phyloP scores from a whole-genome alignment of 2,113 vertebrate species.

The Pholis gunnellus region DNA sequence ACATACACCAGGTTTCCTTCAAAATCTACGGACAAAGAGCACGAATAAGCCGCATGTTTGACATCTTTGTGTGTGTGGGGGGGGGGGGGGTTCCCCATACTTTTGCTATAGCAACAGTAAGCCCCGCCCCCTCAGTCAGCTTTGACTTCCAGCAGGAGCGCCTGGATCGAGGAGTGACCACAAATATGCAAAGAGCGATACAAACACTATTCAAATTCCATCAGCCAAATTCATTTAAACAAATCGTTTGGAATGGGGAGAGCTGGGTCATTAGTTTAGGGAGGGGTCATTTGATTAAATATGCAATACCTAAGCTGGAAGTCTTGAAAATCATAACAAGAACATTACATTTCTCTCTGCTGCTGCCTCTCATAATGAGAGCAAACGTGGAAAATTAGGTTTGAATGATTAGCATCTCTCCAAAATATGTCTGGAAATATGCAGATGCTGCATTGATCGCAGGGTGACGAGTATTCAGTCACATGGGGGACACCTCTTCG shows the following conservation, averaged over 20 bases:
- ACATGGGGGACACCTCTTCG: background rate
- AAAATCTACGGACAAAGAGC: slow-evolving; percentile 26
- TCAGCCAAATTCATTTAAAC: slow-evolving; percentile 71
- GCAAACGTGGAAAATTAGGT: background rate
- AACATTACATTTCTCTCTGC: background rate
- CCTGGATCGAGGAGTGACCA: slow-evolving; percentile 10
- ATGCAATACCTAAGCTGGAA: background rate
- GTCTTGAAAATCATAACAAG: background rate
- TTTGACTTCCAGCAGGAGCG: background rate
- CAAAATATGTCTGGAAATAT: background rate
- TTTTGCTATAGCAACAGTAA: background rate
- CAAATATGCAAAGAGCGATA: slow-evolving; percentile 77
- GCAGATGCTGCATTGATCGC: background rate
- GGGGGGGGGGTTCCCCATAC: background rate
- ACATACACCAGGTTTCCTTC: slow-evolving; percentile 43
- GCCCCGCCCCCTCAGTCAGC: background rate
- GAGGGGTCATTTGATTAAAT: background rate
- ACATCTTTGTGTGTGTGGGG: slow-evolving; percentile 28
- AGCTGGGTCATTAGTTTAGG: slow-evolving; percentile 28
- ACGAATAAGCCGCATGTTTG: slow-evolving; percentile 18
- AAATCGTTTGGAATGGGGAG: slow-evolving; percentile 58
- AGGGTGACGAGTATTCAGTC: background rate
- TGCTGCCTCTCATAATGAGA: background rate
- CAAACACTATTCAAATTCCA: slow-evolving; percentile 78
- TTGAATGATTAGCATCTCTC: background rate